Evolutionary conservation across 2,797 vertebrate genomes (phyloP).

Genomic region (Tinamus major): DNA sequence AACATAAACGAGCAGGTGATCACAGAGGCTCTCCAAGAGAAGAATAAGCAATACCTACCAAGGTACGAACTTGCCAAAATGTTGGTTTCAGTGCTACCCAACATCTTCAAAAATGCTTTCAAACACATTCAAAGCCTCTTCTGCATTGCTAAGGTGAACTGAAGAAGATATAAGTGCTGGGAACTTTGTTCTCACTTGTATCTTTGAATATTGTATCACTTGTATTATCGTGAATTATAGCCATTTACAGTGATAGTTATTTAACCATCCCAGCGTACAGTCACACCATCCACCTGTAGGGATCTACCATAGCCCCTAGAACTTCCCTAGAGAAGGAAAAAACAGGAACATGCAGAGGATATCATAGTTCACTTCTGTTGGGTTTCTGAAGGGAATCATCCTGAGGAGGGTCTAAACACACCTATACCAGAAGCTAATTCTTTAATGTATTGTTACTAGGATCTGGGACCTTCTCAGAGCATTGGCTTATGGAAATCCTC

Average conservation of each 20-base stretch:
- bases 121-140: not conserved
- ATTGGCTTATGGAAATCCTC: not conserved
- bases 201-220: not conserved
- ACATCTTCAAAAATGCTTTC: not conserved
- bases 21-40: not conserved
- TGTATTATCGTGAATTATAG: too few relatives aligned
- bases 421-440: not conserved
- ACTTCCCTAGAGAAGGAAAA: not conserved
- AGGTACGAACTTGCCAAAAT: not conserved
- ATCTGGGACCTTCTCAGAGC: not conserved
- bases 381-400: not conserved
- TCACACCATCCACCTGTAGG: not conserved
- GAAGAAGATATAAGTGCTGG: not conserved
- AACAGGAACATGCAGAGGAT: not conserved
- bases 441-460: not conserved
- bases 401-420: not conserved
- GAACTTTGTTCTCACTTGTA: not conserved
- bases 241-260: not conserved
- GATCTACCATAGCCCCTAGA: not conserved
- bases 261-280: not conserved
- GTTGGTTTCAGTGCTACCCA: not conserved
- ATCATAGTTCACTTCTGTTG: not conserved
- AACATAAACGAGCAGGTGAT: not conserved
- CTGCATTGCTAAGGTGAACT: not conserved
- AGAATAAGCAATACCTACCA: not conserved